phyloP scores from a whole-genome alignment of 2,797 vertebrate genomes.

The Pipistrellus pipistrellus region DNA sequence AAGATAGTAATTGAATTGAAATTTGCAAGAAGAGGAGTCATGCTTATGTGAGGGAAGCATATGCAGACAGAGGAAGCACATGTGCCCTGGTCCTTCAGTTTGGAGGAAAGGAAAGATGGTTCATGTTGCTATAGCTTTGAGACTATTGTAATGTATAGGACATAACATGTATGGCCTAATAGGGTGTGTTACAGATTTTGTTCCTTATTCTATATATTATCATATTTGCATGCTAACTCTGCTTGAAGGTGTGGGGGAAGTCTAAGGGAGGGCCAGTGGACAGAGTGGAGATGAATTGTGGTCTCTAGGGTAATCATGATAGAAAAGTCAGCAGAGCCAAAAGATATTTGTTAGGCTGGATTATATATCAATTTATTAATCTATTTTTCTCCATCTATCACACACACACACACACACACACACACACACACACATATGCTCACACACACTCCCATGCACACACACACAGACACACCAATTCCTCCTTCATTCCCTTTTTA shows the following conservation, averaged over 20 bases:
- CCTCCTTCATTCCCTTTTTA: background rate
- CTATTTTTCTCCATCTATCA: background rate
- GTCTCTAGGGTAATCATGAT: background rate
- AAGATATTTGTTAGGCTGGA: background rate
- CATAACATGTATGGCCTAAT: accelerated
- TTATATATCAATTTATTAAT: background rate
- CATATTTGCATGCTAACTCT: background rate
- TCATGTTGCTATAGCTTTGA: background rate
- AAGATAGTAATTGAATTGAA: background rate
- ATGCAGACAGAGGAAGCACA: background rate
- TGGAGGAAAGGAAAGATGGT: background rate
- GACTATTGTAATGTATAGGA: background rate
- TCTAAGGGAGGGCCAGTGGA: background rate
- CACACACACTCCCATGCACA: too few species aligned
- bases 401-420: background rate
- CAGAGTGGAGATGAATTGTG: background rate
- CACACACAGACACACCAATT: background rate
- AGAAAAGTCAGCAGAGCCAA: background rate
- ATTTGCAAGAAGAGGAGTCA: background rate
- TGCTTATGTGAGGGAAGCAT: background rate
- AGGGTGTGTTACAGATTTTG: background rate
- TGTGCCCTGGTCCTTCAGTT: background rate
- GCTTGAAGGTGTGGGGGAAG: background rate
- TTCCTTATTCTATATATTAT: background rate
- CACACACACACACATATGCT: background rate